These are phyloP conservation scores for Brachionus asplanchnoidis DNA, from an alignment of 1,140 invertebrate species.

Conservation along the genomic window DNA sequence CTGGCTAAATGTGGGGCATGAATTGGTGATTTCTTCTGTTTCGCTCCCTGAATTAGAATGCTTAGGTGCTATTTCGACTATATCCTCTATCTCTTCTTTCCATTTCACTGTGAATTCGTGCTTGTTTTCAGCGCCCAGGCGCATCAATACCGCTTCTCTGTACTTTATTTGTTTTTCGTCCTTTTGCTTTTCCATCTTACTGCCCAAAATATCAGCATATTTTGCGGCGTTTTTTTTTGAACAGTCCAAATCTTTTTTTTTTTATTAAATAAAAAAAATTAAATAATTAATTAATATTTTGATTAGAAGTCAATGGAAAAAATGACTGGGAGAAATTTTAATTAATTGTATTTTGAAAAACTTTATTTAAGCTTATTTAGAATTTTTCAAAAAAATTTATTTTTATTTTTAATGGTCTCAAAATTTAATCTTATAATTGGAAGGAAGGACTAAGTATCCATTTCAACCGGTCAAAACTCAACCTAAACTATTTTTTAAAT, in stretches of 20 bases:
- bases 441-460: too few species aligned
- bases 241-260: not conserved
- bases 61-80: slow-evolving; percentile 2
- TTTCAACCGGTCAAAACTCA: too few species aligned
- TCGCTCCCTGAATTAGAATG: not conserved
- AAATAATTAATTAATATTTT: not conserved
- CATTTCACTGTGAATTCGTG: slow-evolving; percentile 27
- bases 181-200: slow-evolving; percentile 9
- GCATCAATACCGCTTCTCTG: not conserved
- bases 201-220: slow-evolving; percentile 3
- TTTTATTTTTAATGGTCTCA: too few species aligned
- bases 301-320: too few species aligned
- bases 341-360: too few species aligned
- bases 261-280: not conserved
- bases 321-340: too few species aligned
- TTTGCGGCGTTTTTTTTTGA: slow-evolving; percentile 27
- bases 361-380: too few species aligned
- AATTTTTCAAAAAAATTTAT: too few species aligned
- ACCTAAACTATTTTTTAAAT: too few species aligned
- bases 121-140: not conserved
- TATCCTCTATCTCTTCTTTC: not conserved
- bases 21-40: not conserved
- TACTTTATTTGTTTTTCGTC: slow-evolving; percentile 30
- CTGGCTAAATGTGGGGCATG: not conserved
- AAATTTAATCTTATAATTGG: too few species aligned